phyloP scores from a whole-genome alignment of 2,888 invertebrate species.

The Polydrusus tereticollis region DNA sequence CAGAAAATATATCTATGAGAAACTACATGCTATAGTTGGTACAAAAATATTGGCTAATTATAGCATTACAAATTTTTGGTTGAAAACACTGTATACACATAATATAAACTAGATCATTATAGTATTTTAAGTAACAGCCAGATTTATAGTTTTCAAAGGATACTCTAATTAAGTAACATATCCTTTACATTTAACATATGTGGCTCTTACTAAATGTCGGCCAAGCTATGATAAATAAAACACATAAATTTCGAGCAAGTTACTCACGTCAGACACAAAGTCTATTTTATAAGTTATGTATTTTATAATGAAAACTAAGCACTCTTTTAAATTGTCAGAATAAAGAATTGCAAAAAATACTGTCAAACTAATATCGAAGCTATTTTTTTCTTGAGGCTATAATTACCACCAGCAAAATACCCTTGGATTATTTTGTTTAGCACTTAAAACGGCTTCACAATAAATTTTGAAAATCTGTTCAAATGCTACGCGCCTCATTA shows the following conservation, averaged over 20 bases:
- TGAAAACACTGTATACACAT: no score
- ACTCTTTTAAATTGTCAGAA: slow-evolving; percentile 3
- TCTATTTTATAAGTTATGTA: slow-evolving; percentile 2
- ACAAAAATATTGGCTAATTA: no score
- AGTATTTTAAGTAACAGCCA: neutral
- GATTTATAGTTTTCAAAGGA: neutral
- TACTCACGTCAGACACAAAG: neutral
- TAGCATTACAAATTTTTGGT: no score
- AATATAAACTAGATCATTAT: no score
- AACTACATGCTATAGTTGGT: no score
- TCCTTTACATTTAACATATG: neutral
- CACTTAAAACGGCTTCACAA: no score
- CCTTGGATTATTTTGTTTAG: no score
- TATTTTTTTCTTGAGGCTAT: neutral
- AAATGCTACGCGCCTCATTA: no score
- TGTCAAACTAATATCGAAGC: neutral
- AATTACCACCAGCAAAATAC: no score
- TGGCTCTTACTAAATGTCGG: neutral
- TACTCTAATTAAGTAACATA: neutral
- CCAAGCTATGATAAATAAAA: neutral
- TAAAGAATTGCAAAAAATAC: neutral
- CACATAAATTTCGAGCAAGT: neutral
- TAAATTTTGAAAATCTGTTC: no score
- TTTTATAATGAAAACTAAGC: neutral
- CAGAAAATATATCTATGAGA: no score